A percentile compares a stretch with the other conserved stretches of the same genome.
Evolutionary conservation across 2,113 vertebrate genomes (phyloP).

Genomic region (Brachirus orientalis): DNA sequence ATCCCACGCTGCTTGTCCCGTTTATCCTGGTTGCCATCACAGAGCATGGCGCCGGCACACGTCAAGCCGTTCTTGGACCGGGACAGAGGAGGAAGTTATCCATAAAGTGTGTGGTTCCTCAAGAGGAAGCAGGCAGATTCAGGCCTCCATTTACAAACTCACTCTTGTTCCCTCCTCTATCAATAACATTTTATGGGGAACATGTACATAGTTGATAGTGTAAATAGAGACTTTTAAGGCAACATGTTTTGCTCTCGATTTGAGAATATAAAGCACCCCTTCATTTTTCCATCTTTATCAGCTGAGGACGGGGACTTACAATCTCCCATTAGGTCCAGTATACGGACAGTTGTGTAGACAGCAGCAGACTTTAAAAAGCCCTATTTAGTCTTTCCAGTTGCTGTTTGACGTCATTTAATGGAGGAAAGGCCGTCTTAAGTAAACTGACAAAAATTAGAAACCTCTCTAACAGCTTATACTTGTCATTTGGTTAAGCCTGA

Average conservation of each 20-base stretch:
- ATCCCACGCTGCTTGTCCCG: slow-evolving; percentile 57
- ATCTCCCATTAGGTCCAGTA: slow-evolving; percentile 59
- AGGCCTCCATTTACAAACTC: slow-evolving; percentile 60
- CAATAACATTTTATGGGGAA: slow-evolving; percentile 71
- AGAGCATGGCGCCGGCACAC: slow-evolving; percentile 59
- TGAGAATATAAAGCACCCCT: slow-evolving; percentile 62
- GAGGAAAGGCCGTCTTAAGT: slow-evolving; percentile 70
- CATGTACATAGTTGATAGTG: slow-evolving; percentile 52
- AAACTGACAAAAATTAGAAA: slow-evolving; percentile 76
- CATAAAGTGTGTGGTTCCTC: slow-evolving; percentile 63
- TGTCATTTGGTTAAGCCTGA: slow-evolving; percentile 71
- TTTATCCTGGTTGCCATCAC: slow-evolving; percentile 77
- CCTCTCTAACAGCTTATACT: slow-evolving; percentile 71
- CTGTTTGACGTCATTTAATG: slow-evolving; percentile 78
- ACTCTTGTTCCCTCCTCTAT: slow-evolving; percentile 49
- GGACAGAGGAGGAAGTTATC: slow-evolving; percentile 67
- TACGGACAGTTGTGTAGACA: slow-evolving; percentile 62
- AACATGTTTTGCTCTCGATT: slow-evolving; percentile 59
- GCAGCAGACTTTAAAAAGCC: slow-evolving; percentile 61
- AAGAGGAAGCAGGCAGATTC: slow-evolving; percentile 51
- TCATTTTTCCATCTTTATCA: slow-evolving; percentile 48
- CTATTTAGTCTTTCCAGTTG: slow-evolving; percentile 73
- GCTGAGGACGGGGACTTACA: slow-evolving; percentile 43
- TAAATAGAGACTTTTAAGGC: slow-evolving; percentile 81
- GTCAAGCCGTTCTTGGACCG: slow-evolving; percentile 42